Conservation (phyloP, 23 tunicate genomes). For the Trididemnum clinides region DNA sequence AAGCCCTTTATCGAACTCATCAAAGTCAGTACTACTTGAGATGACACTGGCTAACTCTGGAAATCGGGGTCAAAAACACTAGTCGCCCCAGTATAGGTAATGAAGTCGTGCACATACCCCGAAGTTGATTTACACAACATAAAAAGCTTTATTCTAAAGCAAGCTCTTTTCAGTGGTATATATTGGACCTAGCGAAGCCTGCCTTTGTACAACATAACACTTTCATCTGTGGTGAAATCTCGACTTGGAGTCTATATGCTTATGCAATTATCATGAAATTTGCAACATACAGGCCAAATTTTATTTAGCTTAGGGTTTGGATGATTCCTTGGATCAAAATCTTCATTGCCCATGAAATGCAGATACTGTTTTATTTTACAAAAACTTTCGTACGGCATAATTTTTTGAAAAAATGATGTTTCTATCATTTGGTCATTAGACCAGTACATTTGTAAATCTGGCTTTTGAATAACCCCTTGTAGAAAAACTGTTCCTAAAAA, state of each 20-base stretch:
- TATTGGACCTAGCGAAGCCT: conserved; percentile 22
- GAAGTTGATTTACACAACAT: conserved; percentile 34
- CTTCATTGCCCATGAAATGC: conserved; percentile 2
- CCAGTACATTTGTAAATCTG: no score
- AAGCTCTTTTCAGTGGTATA: conserved; percentile 18
- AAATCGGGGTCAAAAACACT: neutral
- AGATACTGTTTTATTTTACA: conserved; percentile 21
- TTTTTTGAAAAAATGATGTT: conserved; percentile 14
- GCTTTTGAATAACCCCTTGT: conserved; percentile 19
- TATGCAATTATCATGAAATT: neutral
- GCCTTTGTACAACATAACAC: conserved; percentile 25
- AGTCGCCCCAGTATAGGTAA: conserved; percentile 13
- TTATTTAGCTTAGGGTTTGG: conserved; percentile 29
- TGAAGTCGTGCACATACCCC: conserved; percentile 16
- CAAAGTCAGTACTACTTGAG: conserved; percentile 25
- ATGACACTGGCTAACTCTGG: neutral
- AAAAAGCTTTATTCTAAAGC: neutral
- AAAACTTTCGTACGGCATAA: conserved; percentile 14
- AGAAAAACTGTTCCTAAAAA: conserved; percentile 1
- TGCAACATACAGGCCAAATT: conserved; percentile 21
- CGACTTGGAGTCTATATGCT: conserved; percentile 7
- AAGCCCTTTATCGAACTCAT: conserved; percentile 23
- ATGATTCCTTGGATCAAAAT: neutral
- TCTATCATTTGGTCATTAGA: no score
- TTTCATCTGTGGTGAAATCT: conserved; percentile 27